phyloP scores from a whole-genome alignment of 1,140 invertebrate genomes.

The Hyphantria cunea region DNA sequence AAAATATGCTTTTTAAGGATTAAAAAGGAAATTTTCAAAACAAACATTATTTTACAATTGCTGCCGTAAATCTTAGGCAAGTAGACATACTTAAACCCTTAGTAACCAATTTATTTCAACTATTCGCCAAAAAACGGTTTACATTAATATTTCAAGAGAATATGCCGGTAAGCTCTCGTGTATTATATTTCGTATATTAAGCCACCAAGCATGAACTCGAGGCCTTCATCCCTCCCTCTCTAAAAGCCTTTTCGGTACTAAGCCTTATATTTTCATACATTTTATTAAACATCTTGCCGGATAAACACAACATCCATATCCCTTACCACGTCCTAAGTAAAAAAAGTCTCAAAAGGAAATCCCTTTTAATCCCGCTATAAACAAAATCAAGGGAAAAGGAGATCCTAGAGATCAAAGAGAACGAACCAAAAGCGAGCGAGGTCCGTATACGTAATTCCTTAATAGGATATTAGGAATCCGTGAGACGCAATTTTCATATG shows the following conservation, averaged over 20 bases:
- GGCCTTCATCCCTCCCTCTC: slow-evolving; percentile 6
- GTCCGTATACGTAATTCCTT: slow-evolving; percentile 28
- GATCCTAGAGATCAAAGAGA: slow-evolving; percentile 46
- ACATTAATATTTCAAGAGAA: background rate
- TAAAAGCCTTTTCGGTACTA: slow-evolving; percentile 14
- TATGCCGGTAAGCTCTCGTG: no score
- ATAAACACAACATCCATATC: slow-evolving; percentile 27
- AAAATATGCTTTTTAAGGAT: no score
- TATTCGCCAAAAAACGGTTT: background rate
- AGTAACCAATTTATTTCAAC: background rate
- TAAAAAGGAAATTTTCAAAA: no score
- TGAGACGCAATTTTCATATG: slow-evolving; percentile 49
- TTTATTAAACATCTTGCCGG: slow-evolving; percentile 26
- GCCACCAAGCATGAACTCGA: background rate
- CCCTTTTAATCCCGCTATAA: slow-evolving; percentile 54
- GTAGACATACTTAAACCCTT: no score
- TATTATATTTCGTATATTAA: slow-evolving; percentile 10
- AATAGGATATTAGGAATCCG: slow-evolving; percentile 36
- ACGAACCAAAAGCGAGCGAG: slow-evolving; percentile 5
- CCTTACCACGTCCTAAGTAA: slow-evolving; percentile 29
- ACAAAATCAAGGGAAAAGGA: slow-evolving; percentile 41
- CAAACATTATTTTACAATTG: no score
- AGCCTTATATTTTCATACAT: slow-evolving; percentile 29
- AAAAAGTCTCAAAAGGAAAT: slow-evolving; percentile 37
- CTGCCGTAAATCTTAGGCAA: no score